These are phyloP conservation scores for Isaurus tuberculatus DNA, from an alignment of 92 coral and sea anemone species.

Conservation along the genomic window DNA sequence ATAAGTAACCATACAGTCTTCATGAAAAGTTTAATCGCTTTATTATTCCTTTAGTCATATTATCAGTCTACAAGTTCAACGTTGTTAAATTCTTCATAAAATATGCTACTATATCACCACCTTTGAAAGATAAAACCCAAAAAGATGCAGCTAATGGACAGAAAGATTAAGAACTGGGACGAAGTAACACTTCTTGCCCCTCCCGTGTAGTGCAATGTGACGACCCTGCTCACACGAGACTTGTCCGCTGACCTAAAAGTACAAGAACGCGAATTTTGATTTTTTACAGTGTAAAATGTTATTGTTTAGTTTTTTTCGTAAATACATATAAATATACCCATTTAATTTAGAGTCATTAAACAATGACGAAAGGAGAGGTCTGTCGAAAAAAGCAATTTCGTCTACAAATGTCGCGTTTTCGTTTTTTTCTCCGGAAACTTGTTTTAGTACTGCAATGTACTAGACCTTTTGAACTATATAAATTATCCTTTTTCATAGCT, in stretches of 20 bases:
- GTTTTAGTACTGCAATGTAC: no score
- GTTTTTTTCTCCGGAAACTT: no score
- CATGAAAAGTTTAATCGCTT: no score
- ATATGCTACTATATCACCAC: neutral
- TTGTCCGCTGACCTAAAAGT: constrained; percentile 16
- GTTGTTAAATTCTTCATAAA: neutral
- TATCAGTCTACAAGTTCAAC: neutral
- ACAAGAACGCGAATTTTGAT: neutral
- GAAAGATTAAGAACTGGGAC: neutral
- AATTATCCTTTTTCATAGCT: no score
- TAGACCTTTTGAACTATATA: no score
- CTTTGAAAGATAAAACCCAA: neutral
- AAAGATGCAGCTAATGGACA: neutral
- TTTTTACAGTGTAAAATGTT: neutral
- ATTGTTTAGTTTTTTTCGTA: neutral
- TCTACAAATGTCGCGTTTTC: no score
- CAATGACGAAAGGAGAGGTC: no score
- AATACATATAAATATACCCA: no score
- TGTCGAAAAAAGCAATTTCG: no score
- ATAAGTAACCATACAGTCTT: no score
- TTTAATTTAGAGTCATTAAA: no score
- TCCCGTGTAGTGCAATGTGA: neutral
- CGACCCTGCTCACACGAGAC: constrained; percentile 25
- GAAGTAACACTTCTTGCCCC: neutral
- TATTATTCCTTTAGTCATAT: neutral